These are phyloP conservation scores for Tricholaema leucomelas DNA, from an alignment of 2,113 vertebrate species.

Conservation along the genomic window DNA sequence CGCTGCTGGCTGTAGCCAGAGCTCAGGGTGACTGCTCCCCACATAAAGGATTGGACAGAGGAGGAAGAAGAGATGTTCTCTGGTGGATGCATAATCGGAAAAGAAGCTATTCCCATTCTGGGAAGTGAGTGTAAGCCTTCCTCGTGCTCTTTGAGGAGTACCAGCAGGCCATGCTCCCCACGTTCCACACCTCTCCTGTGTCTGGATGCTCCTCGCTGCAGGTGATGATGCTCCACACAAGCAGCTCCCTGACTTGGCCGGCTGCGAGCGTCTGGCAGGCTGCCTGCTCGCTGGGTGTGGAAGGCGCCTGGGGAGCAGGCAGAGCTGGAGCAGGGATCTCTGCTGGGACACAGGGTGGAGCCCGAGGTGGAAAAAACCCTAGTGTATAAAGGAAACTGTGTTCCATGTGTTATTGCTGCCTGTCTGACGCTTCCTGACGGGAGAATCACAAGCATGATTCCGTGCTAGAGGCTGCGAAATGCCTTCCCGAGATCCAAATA, in stretches of 20 bases:
- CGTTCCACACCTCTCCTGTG: rapidly evolving
- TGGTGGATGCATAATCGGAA: background rate
- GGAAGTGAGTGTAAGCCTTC: rapidly evolving
- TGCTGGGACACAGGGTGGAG: background rate
- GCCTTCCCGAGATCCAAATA: background rate
- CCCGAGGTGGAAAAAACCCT: background rate
- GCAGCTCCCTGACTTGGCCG: rapidly evolving
- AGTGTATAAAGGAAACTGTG: background rate
- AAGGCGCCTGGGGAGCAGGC: rapidly evolving
- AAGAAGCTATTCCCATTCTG: background rate
- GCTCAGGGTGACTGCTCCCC: background rate
- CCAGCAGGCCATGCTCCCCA: rapidly evolving
- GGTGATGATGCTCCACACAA: rapidly evolving
- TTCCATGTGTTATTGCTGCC: background rate
- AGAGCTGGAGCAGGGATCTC: background rate
- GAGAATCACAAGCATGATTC: background rate
- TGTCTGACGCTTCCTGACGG: background rate
- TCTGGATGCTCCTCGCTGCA: background rate
- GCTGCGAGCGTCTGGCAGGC: rapidly evolving
- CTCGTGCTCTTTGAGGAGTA: background rate
- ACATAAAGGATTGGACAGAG: background rate
- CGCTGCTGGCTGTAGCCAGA: background rate
- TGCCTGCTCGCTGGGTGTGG: background rate
- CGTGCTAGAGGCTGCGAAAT: background rate
- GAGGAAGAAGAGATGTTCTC: background rate